Base-by-base conservation (phyloP, 2,113 vertebrate genomes). In the Platysternon megacephalum region DNA sequence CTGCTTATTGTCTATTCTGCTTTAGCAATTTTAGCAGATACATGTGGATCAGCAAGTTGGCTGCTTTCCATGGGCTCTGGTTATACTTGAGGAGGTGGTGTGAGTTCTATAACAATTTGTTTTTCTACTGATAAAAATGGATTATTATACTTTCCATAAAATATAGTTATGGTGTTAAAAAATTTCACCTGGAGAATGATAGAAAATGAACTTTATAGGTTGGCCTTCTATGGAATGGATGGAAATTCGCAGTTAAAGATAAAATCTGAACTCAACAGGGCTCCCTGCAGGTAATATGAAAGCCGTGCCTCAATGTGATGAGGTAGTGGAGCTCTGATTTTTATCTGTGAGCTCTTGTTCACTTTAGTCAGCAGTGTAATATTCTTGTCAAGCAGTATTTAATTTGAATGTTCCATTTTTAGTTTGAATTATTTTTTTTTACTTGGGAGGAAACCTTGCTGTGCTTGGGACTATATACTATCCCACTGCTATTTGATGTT, bases 321-420 rank as follows among this genome's bases (percentile, higher is more conserved):
- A 96, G 91, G 89, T 74, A 87, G 26, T 8, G 51, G 24, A 7
- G n/a, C 85, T 98, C 96, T 97, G 95, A 98, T 87, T 90, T 89
- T 97, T 88, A 95, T 83, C 95, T 96, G 78, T 95, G 93, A 93
- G 96, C 55, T 94, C 95, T 82, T 93, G 87, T 97, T 98, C 95
- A 88, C 86, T 97, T 97, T 93, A 93, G 76, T 96, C 94, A 97
- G 94, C 92, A 95, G 88, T 92, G 89, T 85, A 95, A 96, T 97
- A 98, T 97, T 97, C 91, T 95, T 98, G 97, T 97, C 91, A 96
- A 97, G 97, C 95, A 79, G 89, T 92, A 95, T 98, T 96, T 97
- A 95, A 95, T 97, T 88, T 93, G 92, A 97, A 90, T 96, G 97
- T 97, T 95, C 90, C 85, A 91, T 94, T 68, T 98, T 89, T 89